Evolutionary conservation across 2,888 invertebrate species (phyloP).

Genomic region (Sympetrum striolatum): DNA sequence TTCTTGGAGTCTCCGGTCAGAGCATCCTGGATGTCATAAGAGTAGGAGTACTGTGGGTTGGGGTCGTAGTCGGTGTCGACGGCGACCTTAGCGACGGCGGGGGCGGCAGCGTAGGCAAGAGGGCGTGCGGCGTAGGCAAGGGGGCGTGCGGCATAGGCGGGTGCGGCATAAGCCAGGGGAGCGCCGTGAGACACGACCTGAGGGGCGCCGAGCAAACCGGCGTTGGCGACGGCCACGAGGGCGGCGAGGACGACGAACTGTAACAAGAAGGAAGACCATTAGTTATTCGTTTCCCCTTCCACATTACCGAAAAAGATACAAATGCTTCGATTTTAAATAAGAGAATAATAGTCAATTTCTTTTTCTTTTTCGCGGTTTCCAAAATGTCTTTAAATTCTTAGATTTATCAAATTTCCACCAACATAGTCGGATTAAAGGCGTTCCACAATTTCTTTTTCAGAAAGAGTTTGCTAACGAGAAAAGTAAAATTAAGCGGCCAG

Average conservation of each 20-base stretch:
- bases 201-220: constrained; percentile 44
- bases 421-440: no score
- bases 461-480: not conserved
- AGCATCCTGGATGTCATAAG: constrained; percentile 64
- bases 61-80: constrained; percentile 59
- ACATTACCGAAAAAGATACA: no score
- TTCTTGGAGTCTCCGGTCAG: constrained; percentile 66
- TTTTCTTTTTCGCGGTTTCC: no score
- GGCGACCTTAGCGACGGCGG: constrained; percentile 48
- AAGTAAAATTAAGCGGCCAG: not conserved
- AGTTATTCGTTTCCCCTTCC: not conserved
- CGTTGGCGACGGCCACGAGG: constrained; percentile 48
- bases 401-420: no score
- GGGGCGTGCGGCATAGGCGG: not conserved
- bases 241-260: constrained; percentile 31
- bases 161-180: not conserved
- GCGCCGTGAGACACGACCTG: not conserved
- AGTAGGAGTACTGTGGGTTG: constrained; percentile 65
- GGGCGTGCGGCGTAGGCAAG: constrained; percentile 47
- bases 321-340: no score
- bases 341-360: no score
- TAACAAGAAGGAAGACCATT: not conserved
- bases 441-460: no score
- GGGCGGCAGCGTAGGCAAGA: constrained; percentile 48
- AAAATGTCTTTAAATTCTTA: no score